Percentiles rank a stretch among this genome's conserved stretches.
Evolutionary conservation across 2,888 invertebrate species (phyloP).

Genomic region (Dicranocentrus wangi): DNA sequence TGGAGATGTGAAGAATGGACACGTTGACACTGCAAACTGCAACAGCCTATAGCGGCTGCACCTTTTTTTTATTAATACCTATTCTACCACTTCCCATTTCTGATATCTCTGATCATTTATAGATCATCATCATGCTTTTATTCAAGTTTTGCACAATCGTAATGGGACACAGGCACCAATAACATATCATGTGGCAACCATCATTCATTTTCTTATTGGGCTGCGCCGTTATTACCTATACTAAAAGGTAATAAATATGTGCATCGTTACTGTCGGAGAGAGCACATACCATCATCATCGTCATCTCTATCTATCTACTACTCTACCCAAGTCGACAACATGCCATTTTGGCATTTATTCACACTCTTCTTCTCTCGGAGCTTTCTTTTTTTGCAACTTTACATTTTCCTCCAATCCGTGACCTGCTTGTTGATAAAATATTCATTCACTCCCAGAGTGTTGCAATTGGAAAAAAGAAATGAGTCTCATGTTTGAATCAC

Average conservation of each 20-base stretch:
- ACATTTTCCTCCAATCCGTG: slow-evolving; percentile 52
- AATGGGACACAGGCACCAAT: slow-evolving; percentile 15
- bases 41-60: too few species aligned
- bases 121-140: neutral
- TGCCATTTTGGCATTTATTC: slow-evolving; percentile 34
- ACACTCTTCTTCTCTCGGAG: slow-evolving; percentile 38
- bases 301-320: neutral
- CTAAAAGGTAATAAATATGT: too few species aligned
- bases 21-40: neutral
- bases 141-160: slow-evolving; percentile 1
- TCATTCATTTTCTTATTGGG: neutral
- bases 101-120: neutral
- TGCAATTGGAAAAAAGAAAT: too few species aligned
- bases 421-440: slow-evolving; percentile 42
- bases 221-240: too few species aligned
- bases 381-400: slow-evolving; percentile 47
- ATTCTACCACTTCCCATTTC: neutral
- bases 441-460: neutral
- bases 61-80: too few species aligned
- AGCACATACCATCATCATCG: neutral
- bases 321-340: neutral
- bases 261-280: too few species aligned
- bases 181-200: neutral
- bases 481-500: too few species aligned
- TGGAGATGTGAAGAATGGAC: neutral